Evolutionary conservation across 2,113 vertebrate genomes (phyloP).

Genomic region (Charadrius vociferus): DNA sequence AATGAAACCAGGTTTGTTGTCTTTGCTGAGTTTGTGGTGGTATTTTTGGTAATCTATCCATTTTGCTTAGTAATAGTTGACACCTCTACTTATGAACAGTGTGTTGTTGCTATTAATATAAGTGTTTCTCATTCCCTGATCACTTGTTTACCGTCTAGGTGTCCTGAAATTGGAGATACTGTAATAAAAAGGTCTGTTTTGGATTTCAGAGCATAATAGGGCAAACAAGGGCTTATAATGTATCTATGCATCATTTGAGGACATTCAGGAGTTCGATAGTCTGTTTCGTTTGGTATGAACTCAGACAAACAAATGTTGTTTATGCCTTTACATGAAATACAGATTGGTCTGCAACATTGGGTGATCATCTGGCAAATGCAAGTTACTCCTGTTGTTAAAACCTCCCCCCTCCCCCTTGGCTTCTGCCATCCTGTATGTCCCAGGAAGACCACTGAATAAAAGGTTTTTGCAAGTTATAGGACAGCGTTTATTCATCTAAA

Average conservation of each 20-base stretch:
- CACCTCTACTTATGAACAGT: background rate
- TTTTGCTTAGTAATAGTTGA: constrained; percentile 36
- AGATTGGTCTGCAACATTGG: background rate
- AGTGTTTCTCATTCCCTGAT: constrained; percentile 12
- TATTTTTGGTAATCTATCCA: background rate
- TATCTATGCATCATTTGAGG: background rate
- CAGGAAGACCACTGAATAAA: background rate
- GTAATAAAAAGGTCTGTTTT: constrained; percentile 21
- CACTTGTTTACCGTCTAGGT: constrained; percentile 38
- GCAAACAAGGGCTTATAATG: constrained; percentile 25
- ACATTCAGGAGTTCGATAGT: background rate
- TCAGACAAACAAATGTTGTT: background rate
- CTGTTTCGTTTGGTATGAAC: background rate
- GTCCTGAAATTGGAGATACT: constrained; percentile 24
- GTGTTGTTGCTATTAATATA: constrained; percentile 25
- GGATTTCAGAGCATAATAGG: background rate
- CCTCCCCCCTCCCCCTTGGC: background rate
- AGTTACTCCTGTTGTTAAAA: background rate
- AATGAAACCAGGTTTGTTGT: background rate
- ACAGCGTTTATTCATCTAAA: background rate
- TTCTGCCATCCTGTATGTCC: background rate
- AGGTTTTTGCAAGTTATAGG: background rate
- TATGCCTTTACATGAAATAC: background rate
- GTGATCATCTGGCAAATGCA: background rate
- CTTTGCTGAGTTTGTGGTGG: background rate